Conservation (phyloP, 2,888 invertebrate genomes). For the Pocota personata region DNA sequence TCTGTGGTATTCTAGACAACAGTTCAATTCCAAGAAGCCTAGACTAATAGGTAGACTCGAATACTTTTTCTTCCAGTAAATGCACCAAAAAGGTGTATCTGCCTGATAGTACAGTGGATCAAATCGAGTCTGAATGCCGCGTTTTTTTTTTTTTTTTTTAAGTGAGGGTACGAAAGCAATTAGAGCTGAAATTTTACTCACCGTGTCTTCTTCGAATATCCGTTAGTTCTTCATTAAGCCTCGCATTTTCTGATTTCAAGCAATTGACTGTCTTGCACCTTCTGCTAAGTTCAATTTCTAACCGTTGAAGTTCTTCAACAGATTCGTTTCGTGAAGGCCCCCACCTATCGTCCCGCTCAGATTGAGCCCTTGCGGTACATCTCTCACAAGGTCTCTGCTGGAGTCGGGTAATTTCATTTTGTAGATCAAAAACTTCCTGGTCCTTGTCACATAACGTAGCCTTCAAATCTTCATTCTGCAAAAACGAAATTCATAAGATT, state of each 20-base stretch:
- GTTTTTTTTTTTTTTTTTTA: no score
- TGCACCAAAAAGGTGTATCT: no score
- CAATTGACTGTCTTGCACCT: conserved; percentile 57
- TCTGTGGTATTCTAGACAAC: no score
- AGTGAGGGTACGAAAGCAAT: no score
- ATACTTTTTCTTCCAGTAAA: no score
- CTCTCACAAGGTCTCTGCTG: conserved; percentile 53
- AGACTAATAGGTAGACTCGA: no score
- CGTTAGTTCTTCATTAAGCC: conserved; percentile 72
- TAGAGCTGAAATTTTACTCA: no score
- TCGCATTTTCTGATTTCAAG: conserved; percentile 73
- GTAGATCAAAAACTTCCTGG: not conserved
- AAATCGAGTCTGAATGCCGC: no score
- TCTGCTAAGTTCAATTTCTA: conserved; percentile 54
- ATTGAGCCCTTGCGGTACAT: conserved; percentile 29
- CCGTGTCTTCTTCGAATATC: conserved; percentile 73
- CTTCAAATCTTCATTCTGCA: conserved; percentile 77
- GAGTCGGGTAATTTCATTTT: conserved; percentile 63
- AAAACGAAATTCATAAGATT: conserved; percentile 14
- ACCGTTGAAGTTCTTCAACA: conserved; percentile 48
- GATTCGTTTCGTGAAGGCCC: not conserved
- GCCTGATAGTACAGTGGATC: no score
- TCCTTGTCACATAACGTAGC: conserved; percentile 11
- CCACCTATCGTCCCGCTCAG: conserved; percentile 19
- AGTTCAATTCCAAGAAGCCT: no score